Conservation (phyloP, 2,113 vertebrate species). For the Pseudonaja textilis region DNA sequence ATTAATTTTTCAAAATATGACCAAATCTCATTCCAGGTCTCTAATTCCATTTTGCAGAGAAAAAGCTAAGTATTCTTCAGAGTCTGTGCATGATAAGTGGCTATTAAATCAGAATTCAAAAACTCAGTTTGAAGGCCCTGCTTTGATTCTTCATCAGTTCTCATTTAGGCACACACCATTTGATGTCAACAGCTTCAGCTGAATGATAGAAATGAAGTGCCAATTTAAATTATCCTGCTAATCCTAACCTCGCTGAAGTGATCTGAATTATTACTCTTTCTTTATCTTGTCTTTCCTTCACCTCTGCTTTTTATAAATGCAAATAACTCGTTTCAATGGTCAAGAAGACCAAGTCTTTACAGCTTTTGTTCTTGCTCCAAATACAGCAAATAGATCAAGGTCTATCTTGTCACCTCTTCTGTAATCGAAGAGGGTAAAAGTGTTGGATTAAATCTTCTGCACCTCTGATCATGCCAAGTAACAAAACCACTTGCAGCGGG, state of each 20-base stretch:
- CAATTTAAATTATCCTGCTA: neutral
- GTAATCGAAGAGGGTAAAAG: neutral
- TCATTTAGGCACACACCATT: neutral
- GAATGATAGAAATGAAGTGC: neutral
- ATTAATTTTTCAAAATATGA: constrained; percentile 30
- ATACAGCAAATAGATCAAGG: neutral
- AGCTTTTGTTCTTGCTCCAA: neutral
- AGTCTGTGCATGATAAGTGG: neutral
- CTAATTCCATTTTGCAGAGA: constrained; percentile 36
- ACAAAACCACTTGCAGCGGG: neutral
- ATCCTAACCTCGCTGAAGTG: neutral
- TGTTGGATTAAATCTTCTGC: neutral
- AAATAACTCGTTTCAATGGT: neutral
- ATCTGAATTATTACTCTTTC: neutral
- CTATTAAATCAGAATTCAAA: constrained; percentile 16
- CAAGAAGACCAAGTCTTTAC: neutral
- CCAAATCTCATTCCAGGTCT: constrained; percentile 19
- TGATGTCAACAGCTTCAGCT: neutral
- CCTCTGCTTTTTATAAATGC: neutral
- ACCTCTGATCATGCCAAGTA: neutral
- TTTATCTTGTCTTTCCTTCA: constrained; percentile 10
- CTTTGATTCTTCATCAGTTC: neutral
- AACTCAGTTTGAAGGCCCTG: neutral
- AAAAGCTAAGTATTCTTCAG: constrained; percentile 14
- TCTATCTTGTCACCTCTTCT: neutral